These are phyloP conservation scores for Gambusia affinis DNA, from an alignment of 2,113 vertebrate genomes.

Conservation along the genomic window DNA sequence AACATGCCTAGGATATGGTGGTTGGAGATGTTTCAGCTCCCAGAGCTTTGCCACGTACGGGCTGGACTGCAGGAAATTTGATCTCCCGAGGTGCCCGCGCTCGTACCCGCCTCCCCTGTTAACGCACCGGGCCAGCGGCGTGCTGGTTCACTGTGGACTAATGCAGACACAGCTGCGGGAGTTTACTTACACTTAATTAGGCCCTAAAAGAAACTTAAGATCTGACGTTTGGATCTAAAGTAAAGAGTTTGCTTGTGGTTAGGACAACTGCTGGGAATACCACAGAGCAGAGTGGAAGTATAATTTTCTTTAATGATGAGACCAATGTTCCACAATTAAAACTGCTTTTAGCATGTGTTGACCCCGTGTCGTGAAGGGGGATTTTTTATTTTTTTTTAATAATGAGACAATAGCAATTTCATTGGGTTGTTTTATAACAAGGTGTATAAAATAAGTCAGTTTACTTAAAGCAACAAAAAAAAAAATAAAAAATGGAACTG, in stretches of 20 bases:
- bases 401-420: no score
- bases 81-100: constrained; percentile 59
- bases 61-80: constrained; percentile 71
- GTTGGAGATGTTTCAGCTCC: neutral
- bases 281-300: no score
- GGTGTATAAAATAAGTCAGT: no score
- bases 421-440: neutral
- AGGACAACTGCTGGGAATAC: no score
- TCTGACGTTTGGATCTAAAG: no score
- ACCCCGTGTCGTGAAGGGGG: neutral
- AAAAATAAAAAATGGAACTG: no score
- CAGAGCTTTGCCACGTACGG: constrained; percentile 68
- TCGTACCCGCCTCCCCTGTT: neutral
- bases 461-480: no score
- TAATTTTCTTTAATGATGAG: no score
- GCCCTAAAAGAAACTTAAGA: neutral
- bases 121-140: constrained; percentile 14
- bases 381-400: neutral
- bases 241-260: no score
- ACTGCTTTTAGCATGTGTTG: neutral
- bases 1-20: neutral
- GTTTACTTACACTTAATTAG: no score
- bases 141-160: neutral
- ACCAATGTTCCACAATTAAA: no score
- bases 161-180: no score